Base-by-base conservation (phyloP, 2,113 vertebrate genomes). In the Macrotus californicus region DNA sequence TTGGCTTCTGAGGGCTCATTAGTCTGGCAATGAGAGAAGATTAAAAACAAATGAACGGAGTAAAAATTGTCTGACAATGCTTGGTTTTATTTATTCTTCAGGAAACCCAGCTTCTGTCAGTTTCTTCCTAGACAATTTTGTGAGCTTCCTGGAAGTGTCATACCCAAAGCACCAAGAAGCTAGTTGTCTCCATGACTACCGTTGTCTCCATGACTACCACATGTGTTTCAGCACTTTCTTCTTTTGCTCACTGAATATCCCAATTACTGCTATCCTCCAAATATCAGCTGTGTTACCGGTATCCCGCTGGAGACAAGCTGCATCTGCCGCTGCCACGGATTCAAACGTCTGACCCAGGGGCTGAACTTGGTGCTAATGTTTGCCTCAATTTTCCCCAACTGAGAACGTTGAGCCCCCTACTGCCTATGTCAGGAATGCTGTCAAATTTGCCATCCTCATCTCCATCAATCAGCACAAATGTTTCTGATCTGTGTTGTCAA, bases 161-260 rank as follows among this genome's bases (percentile, higher is more conserved):
- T 75, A 67, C 31, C 8, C 82, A 56, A 36, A 89, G 75, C n/a
- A 64, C 14, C 31, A 29, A 79, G 91, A 76, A 87, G 39, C 70
- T 92, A 41, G 6, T 86, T 80, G 92, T 96, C 64, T 93, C 92
- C 81, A 87, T 93, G 83, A 77, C 52, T 89, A 85, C 95, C 50
- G 54, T 86, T 80, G 92, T 96, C 64, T 93, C 92, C 81, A 87
- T 93, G 83, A 77, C 52, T 89, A 85, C 95, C 50, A 48, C 29
- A 66, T 84, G 50, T 79, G 66, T 92, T 92, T 84, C 83, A 70
- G 39, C 39, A 56, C 43, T 76, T 95, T 77, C 56, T 96, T 76
- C 46, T 94, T 93, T 91, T 86, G 36, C 70, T 96, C 56, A 75
- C 46, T 70, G 73, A 89, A 76, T 82, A 77, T 67, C n/a, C 50